Conservation (phyloP, 2,113 vertebrate genomes). For the Desmodus rotundus region DNA sequence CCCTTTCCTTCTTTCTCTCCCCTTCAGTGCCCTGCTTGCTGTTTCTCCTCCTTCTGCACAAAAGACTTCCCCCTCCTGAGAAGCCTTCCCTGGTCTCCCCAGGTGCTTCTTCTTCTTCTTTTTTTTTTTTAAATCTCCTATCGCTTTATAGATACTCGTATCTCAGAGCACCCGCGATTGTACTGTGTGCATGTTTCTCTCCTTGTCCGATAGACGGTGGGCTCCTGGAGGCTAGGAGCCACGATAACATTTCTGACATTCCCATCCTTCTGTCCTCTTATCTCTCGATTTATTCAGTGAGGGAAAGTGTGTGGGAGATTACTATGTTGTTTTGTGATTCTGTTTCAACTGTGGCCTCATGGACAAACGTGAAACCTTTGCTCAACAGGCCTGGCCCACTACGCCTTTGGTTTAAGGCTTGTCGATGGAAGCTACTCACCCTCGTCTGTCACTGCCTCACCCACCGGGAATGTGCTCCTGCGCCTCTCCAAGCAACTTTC, state of each 20-base stretch:
- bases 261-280: neutral
- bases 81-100: neutral
- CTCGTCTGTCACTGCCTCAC: neutral
- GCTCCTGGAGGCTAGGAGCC: neutral
- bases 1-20: neutral
- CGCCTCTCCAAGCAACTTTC: neutral
- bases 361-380: neutral
- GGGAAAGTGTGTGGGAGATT: neutral
- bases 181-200: neutral
- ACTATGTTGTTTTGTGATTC: neutral
- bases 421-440: neutral
- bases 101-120: neutral
- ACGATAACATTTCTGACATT: neutral
- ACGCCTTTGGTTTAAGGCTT: rapidly evolving
- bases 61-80: neutral
- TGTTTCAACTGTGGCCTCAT: neutral
- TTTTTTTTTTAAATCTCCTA: neutral
- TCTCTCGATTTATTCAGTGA: neutral
- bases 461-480: neutral
- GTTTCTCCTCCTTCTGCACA: rapidly evolving
- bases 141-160: neutral
- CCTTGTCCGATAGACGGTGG: neutral
- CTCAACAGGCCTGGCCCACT: neutral
- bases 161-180: neutral
- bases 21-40: no score